phyloP scores from a whole-genome alignment of 1,140 invertebrate species.

The Stegodyphus mimosarum region DNA sequence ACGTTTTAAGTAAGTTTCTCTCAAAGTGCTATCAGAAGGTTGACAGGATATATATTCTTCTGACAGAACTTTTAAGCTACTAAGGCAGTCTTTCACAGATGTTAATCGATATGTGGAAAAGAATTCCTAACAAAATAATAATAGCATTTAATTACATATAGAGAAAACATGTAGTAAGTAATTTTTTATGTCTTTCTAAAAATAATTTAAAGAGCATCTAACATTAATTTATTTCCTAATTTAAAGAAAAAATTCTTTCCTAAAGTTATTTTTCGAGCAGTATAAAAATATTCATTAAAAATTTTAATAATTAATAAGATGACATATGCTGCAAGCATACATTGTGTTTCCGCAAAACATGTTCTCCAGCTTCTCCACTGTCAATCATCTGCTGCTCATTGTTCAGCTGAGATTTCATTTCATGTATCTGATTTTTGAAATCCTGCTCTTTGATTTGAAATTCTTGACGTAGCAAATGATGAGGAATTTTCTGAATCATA shows the following conservation, averaged over 20 bases:
- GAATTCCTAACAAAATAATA: conserved; percentile 34
- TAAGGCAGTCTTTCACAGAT: conserved; percentile 9
- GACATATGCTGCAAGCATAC: conserved; percentile 62
- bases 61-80: conserved; percentile 31
- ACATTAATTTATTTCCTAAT: no score
- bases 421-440: conserved; percentile 85
- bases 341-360: conserved; percentile 79
- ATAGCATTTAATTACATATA: no score
- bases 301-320: no score
- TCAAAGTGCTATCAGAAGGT: conserved; percentile 65
- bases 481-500: conserved; percentile 80
- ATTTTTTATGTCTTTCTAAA: no score
- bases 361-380: conserved; percentile 83
- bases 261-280: background rate
- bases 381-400: conserved; percentile 86
- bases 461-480: conserved; percentile 88
- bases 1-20: conserved; percentile 72
- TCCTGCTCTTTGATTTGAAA: conserved; percentile 86
- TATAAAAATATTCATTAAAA: conserved; percentile 4
- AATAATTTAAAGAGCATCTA: no score
- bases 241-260: no score
- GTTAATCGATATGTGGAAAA: conserved; percentile 14
- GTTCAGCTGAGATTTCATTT: conserved; percentile 89
- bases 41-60: conserved; percentile 11
- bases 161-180: no score